Conservation (phyloP, 2,888 invertebrate species). For the Apodemia mormo region DNA sequence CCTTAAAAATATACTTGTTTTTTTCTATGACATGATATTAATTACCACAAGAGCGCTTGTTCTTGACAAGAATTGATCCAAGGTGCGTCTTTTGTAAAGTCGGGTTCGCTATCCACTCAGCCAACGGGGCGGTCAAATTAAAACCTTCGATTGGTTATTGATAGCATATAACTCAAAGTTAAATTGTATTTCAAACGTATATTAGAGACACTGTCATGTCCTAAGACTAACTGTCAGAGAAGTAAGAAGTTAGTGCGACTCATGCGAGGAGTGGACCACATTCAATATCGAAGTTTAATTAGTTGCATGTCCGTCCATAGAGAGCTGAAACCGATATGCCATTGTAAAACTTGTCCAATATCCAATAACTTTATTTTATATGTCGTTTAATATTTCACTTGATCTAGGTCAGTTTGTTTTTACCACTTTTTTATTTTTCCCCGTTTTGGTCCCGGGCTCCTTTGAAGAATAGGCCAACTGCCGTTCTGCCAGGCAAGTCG, state of each 20-base stretch:
- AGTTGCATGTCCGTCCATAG: constrained; percentile 29
- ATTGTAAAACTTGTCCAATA: constrained; percentile 27
- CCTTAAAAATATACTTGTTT: too few species aligned
- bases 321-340: constrained; percentile 19
- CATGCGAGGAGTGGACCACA: constrained; percentile 17
- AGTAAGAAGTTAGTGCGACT: constrained; percentile 19
- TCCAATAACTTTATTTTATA: constrained; percentile 17
- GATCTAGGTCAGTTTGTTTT: constrained; percentile 16
- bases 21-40: too few species aligned
- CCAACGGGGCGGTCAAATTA: too few species aligned
- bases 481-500: too few species aligned
- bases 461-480: too few species aligned
- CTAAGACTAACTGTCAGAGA: constrained; percentile 23
- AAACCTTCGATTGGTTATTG: too few species aligned
- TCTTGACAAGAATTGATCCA: too few species aligned
- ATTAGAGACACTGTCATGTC: not conserved
- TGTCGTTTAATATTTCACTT: constrained; percentile 14
- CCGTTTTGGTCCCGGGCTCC: too few species aligned
- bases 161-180: not conserved
- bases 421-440: not conserved
- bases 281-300: constrained; percentile 38
- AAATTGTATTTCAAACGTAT: not conserved
- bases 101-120: too few species aligned
- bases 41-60: too few species aligned
- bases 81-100: too few species aligned